These are phyloP conservation scores for Hemiscyllium ocellatum DNA, from an alignment of 2,113 vertebrate genomes.

Conservation along the genomic window DNA sequence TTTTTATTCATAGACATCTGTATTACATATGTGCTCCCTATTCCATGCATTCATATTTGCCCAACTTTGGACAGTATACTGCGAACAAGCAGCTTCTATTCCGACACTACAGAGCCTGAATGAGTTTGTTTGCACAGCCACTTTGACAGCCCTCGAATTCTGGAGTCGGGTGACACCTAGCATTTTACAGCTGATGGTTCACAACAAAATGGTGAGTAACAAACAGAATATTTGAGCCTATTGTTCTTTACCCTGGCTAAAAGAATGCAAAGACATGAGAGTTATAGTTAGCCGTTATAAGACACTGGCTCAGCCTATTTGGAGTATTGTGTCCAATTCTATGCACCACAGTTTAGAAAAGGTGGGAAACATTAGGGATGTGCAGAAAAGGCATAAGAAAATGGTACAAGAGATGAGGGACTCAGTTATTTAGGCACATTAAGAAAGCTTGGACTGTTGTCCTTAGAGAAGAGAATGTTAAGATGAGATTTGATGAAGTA, in stretches of 20 bases:
- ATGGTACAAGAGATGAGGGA: background rate
- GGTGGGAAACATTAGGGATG: background rate
- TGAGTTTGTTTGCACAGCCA: conserved; percentile 85
- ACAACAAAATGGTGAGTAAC: conserved; percentile 91
- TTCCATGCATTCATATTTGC: conserved; percentile 99
- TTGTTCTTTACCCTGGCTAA: background rate
- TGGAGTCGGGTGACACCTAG: conserved; percentile 97
- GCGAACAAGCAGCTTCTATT: conserved; percentile 86
- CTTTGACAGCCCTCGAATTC: conserved; percentile 92
- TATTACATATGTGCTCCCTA: conserved; percentile 96
- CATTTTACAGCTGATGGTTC: conserved; percentile 96
- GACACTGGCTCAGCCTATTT: background rate
- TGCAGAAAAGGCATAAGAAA: background rate
- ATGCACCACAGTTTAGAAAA: background rate
- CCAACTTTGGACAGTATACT: conserved; percentile 97
- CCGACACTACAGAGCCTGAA: conserved; percentile 83
- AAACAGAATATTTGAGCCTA: background rate
- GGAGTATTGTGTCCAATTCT: background rate
- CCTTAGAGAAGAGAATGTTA: background rate
- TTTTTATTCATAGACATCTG: conserved; percentile 73
- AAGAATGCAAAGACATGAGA: background rate
- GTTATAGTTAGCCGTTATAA: background rate
- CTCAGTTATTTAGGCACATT: background rate
- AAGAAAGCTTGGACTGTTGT: background rate
- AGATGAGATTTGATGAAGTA: background rate